phyloP scores from a whole-genome alignment of 2,888 invertebrate species.

The Azorinus chamasolen region DNA sequence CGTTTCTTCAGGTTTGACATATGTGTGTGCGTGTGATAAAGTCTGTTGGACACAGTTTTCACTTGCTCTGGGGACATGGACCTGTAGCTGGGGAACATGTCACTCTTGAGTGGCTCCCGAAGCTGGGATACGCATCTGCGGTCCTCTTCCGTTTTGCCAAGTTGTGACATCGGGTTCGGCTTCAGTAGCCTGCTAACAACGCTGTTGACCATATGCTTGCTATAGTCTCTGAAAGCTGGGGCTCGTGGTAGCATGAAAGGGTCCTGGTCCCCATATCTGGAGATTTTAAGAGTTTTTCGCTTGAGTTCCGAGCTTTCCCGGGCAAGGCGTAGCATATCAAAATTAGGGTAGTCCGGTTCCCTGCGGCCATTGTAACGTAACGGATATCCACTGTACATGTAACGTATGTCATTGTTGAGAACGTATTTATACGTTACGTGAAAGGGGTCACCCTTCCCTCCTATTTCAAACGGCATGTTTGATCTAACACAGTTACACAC shows the following conservation, averaged over 20 bases:
- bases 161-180: conserved; percentile 31
- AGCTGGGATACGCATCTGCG: conserved; percentile 60
- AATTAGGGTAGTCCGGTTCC: conserved; percentile 72
- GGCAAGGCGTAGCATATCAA: conserved; percentile 70
- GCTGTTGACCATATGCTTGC: conserved; percentile 53
- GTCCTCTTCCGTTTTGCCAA: conserved; percentile 54
- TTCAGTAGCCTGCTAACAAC: conserved; percentile 61
- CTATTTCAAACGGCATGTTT: conserved; percentile 60
- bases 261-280: conserved; percentile 50
- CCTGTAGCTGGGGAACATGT: conserved; percentile 66
- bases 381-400: conserved; percentile 71
- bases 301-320: conserved; percentile 66
- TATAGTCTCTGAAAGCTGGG: conserved; percentile 67
- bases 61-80: conserved; percentile 66
- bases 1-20: conserved; percentile 66
- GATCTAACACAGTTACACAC: too few relatives aligned
- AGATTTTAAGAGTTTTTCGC: conserved; percentile 59
- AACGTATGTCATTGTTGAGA: conserved; percentile 69
- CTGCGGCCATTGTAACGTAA: conserved; percentile 58
- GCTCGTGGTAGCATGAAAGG: conserved; percentile 66
- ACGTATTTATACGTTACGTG: conserved; percentile 71
- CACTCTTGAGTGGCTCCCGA: conserved; percentile 66
- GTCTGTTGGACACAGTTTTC: conserved; percentile 61
- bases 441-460: conserved; percentile 68
- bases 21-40: conserved; percentile 64